Percentiles rank a stretch among this genome's conserved stretches.
Conservation (phyloP, 2,888 invertebrate species). For the Cerceris rybyensis region DNA sequence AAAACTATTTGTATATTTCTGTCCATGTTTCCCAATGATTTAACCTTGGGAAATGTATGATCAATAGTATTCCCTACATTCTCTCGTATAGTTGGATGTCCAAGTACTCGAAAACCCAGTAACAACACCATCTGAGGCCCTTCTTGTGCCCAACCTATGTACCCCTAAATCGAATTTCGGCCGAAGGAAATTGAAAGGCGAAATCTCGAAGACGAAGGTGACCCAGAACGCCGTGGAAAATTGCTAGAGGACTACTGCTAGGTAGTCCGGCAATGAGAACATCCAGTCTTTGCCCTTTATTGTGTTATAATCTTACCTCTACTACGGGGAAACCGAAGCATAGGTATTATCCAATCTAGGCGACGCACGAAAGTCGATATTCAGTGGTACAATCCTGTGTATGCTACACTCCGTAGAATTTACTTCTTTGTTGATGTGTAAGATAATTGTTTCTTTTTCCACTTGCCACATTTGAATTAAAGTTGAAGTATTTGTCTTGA, state of each 20-base stretch:
- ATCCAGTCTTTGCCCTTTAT: conserved; percentile 43
- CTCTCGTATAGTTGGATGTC: background rate
- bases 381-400: background rate
- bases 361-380: conserved; percentile 17
- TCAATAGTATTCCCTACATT: background rate
- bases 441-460: background rate
- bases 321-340: conserved; percentile 19
- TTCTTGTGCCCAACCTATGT: conserved; percentile 1
- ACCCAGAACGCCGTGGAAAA: conserved; percentile 37
- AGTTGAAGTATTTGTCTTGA: background rate
- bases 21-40: background rate
- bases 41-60: background rate
- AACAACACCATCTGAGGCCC: conserved; percentile 7
- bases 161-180: conserved; percentile 49
- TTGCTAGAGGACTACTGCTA: conserved; percentile 37
- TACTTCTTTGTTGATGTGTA: conserved; percentile 3
- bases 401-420: background rate
- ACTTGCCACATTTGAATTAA: background rate
- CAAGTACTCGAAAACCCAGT: background rate
- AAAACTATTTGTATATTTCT: no score
- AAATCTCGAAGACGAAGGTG: conserved; percentile 46
- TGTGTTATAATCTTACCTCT: conserved; percentile 50
- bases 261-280: conserved; percentile 7
- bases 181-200: conserved; percentile 59
- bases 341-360: conserved; percentile 46